These are phyloP conservation scores for Riparia riparia DNA, from an alignment of 2,113 vertebrate species.

Conservation along the genomic window DNA sequence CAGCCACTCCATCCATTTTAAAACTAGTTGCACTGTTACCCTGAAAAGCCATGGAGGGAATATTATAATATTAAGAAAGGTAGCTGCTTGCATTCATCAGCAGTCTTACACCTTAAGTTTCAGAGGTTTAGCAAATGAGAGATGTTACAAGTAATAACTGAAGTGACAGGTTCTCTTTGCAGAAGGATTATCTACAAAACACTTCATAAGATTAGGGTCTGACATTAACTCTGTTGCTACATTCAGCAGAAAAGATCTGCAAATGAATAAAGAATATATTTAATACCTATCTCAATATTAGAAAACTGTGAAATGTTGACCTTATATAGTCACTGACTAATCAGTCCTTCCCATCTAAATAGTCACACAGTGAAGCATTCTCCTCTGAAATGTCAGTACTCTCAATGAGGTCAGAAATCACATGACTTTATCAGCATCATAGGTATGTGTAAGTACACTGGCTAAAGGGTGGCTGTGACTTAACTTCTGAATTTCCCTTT, in stretches of 20 bases:
- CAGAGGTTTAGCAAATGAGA: background rate
- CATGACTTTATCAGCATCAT: accelerated
- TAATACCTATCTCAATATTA: background rate
- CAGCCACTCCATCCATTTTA: background rate
- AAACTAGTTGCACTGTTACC: background rate
- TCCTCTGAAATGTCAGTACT: background rate
- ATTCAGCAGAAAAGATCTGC: background rate
- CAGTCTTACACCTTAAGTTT: background rate
- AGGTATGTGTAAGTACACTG: accelerated
- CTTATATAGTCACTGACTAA: background rate
- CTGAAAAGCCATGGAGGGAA: background rate
- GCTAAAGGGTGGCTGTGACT: background rate
- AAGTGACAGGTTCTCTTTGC: background rate
- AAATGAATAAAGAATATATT: background rate
- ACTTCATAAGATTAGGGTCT: background rate
- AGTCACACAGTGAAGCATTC: background rate
- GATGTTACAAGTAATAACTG: background rate
- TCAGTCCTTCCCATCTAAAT: background rate
- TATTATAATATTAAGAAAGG: background rate
- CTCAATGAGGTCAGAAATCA: background rate
- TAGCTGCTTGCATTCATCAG: background rate
- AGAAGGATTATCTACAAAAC: background rate
- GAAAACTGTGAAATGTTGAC: background rate
- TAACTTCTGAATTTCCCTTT: background rate
- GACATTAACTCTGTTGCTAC: background rate